Base-by-base conservation (phyloP, 2,888 invertebrate genomes). In the Stomorhina lunata region DNA sequence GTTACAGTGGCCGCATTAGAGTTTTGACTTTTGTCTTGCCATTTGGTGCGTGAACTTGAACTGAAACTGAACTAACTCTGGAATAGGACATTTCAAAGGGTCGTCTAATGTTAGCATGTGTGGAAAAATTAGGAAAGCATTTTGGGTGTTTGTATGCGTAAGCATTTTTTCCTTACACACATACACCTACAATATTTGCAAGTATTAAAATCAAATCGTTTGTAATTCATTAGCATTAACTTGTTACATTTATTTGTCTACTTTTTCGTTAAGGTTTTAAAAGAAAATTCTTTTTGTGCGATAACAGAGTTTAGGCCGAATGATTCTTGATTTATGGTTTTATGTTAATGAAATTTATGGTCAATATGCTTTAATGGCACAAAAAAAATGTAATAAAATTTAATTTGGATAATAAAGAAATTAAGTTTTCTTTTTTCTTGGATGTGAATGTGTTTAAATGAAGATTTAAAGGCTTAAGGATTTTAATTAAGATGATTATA, bases 141-240 rank as follows among this genome's bases (percentile, higher is more conserved):
- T 15, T n/a, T 66, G 34, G 12, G 15, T 48, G 27, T 15, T 15
- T 50, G 57, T 32, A 5, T n/a, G 15, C 4, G 27, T n/a, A n/a
- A n/a, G n/a, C 9, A 27, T 48, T 34, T 4, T 48, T 53, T 27
- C 3, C 53, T 27, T 40, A 20, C 12, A 29, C 27, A 55, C 37
- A 20, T 27, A 43, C 29, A 57, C 15, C 53, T 53, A 17, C 40
- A 63, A 63, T 43, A n/a, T n/a, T n/a, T n/a, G n/a, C n/a, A n/a
- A 55, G 43, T 59, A 76, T 76, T 81, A 59, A 50, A 71, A 71
- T 66, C 37, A 76, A 81, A 76, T 81, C 71, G 57, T 72, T 81
- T 71, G 71, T 81, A 65, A 81, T 76, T 76, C 76, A 81, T 80
- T 76, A 80, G 76, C 48, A 65, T 81, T 81, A 71, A 76, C 75